phyloP scores from a whole-genome alignment of 1,140 invertebrate genomes.

The Steinernema khuongi region DNA sequence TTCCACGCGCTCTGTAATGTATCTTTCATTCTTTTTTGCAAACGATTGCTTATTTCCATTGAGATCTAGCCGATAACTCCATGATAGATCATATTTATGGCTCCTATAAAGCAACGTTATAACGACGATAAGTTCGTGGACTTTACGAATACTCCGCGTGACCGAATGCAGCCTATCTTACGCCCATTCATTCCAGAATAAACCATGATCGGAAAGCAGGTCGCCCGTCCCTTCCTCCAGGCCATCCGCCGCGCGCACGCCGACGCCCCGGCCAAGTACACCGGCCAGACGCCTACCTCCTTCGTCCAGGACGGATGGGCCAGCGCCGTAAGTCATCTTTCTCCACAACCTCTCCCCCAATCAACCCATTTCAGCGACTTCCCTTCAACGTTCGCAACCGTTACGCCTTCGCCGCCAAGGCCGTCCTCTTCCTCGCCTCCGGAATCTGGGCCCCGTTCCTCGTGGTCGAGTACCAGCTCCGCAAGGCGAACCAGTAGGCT shows the following conservation, averaged over 20 bases:
- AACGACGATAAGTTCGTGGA: no score
- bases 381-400: conserved; percentile 43
- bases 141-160: no score
- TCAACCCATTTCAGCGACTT: conserved; percentile 38
- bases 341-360: background rate
- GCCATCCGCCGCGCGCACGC: conserved; percentile 36
- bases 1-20: no score
- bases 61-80: no score
- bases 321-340: conserved; percentile 39
- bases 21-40: no score
- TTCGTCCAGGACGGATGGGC: conserved; percentile 45
- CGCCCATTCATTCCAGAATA: background rate
- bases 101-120: no score
- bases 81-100: no score
- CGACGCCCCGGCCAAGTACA: conserved; percentile 34
- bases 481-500: conserved; percentile 39
- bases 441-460: conserved; percentile 51
- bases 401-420: conserved; percentile 36
- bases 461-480: conserved; percentile 45
- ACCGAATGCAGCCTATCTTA: no score
- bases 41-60: background rate
- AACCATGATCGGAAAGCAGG: conserved; percentile 26
- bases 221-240: conserved; percentile 32
- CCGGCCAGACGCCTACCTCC: conserved; percentile 40
- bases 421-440: conserved; percentile 33